Conservation (phyloP, 1,140 invertebrate species). For the Brachionus calyciflorus region DNA sequence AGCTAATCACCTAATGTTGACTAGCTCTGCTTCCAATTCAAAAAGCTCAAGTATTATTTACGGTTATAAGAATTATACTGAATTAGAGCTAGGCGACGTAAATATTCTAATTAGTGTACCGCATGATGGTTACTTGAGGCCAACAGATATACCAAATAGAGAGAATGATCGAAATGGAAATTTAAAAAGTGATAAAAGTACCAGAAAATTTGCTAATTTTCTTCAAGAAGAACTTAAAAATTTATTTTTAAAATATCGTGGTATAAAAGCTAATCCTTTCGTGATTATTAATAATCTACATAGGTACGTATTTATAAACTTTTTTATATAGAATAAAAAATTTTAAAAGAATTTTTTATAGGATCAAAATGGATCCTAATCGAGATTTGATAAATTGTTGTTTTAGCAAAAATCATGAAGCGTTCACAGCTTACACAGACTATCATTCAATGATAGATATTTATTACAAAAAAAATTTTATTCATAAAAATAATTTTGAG, state of each 20-base stretch:
- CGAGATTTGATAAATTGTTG: conserved; percentile 31
- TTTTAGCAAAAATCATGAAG: background rate
- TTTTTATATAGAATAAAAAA: too few relatives aligned
- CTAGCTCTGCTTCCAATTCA: background rate
- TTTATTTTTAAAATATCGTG: background rate
- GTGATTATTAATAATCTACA: conserved; percentile 34
- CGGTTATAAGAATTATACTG: conserved; percentile 31
- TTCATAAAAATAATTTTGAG: background rate
- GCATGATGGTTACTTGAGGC: conserved; percentile 15
- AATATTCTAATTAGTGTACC: conserved; percentile 29
- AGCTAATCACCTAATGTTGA: conserved; percentile 15
- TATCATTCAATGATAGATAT: conserved; percentile 45
- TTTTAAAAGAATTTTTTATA: background rate
- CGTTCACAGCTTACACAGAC: background rate
- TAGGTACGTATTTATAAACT: background rate
- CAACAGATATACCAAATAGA: background rate
- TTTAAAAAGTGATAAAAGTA: conserved; percentile 35
- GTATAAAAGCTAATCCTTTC: background rate
- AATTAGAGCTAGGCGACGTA: conserved; percentile 23
- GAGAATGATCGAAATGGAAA: conserved; percentile 22
- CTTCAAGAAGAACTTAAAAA: background rate
- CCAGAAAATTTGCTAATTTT: conserved; percentile 6
- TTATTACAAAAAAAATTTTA: conserved; percentile 1
- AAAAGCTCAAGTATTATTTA: background rate
- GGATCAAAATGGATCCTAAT: conserved; percentile 46